Evolutionary conservation across 2,888 invertebrate species (phyloP).

Genomic region (Leucophora obtusa): DNA sequence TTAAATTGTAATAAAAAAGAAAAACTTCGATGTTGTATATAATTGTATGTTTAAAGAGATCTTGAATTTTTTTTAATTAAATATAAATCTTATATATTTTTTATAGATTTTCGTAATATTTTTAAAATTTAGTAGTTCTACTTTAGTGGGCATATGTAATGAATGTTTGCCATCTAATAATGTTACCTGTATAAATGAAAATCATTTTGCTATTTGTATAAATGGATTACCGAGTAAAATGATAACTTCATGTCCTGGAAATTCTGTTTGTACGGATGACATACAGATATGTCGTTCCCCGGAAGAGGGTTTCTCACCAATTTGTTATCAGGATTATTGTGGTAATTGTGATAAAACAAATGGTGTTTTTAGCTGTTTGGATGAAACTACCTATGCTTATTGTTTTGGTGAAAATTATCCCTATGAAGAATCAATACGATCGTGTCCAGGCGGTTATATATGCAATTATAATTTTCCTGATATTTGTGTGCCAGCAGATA

Average conservation of each 20-base stretch:
- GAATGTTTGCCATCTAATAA: slow-evolving; percentile 62
- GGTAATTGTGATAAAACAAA: slow-evolving; percentile 52
- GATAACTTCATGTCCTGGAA: slow-evolving; percentile 59
- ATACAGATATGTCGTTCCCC: slow-evolving; percentile 56
- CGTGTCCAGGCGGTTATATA: slow-evolving; percentile 64
- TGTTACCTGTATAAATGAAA: slow-evolving; percentile 65
- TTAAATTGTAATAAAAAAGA: neutral
- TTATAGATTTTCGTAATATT: slow-evolving; percentile 20
- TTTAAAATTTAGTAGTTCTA: neutral
- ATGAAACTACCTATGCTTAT: slow-evolving; percentile 63
- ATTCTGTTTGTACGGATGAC: slow-evolving; percentile 62
- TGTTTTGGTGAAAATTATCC: slow-evolving; percentile 65
- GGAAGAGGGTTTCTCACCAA: slow-evolving; percentile 52
- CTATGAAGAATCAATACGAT: slow-evolving; percentile 10
- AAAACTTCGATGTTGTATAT: neutral
- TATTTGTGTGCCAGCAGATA: slow-evolving; percentile 58
- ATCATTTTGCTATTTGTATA: slow-evolving; percentile 62
- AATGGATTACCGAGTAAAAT: slow-evolving; percentile 39
- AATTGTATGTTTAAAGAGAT: neutral
- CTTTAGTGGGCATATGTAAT: slow-evolving; percentile 57
- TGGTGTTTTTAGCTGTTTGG: slow-evolving; percentile 64
- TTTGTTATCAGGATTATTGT: slow-evolving; percentile 63
- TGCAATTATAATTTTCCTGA: slow-evolving; percentile 60
- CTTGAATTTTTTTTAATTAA: neutral
- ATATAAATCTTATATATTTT: neutral